These are phyloP conservation scores for Hemaris fuciformis DNA, from an alignment of 2,888 invertebrate species.

Conservation along the genomic window DNA sequence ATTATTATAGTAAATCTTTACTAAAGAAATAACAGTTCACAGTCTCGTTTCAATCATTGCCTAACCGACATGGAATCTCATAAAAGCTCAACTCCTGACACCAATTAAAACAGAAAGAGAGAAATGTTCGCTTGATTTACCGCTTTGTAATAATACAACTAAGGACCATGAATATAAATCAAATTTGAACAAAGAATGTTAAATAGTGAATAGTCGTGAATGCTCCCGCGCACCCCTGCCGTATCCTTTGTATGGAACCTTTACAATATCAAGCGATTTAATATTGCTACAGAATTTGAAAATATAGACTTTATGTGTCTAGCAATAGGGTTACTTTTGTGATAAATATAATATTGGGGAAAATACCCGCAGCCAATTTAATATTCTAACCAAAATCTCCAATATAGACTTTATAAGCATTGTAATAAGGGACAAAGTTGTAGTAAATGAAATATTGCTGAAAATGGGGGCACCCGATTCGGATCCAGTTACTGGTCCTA, in stretches of 20 bases:
- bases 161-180: conserved; percentile 79
- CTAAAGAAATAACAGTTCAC: neutral
- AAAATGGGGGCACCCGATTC: conserved; percentile 69
- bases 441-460: conserved; percentile 18
- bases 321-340: conserved; percentile 22
- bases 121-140: conserved; percentile 69
- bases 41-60: neutral
- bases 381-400: neutral
- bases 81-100: conserved; percentile 19
- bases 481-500: conserved; percentile 68
- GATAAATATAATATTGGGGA: conserved; percentile 20
- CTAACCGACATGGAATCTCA: neutral
- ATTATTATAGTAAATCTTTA: no score
- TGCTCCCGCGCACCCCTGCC: conserved; percentile 67
- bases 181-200: conserved; percentile 75
- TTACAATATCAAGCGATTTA: conserved; percentile 29
- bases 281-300: neutral
- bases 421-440: conserved; percentile 21
- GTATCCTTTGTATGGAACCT: conserved; percentile 56
- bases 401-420: conserved; percentile 29
- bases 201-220: conserved; percentile 81
- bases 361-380: conserved; percentile 59
- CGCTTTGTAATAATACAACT: conserved; percentile 69
- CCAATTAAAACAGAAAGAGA: conserved; percentile 48
- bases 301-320: neutral